Base-by-base conservation (phyloP, 2,113 vertebrate genomes). In the Trichomycterus rosablanca region DNA sequence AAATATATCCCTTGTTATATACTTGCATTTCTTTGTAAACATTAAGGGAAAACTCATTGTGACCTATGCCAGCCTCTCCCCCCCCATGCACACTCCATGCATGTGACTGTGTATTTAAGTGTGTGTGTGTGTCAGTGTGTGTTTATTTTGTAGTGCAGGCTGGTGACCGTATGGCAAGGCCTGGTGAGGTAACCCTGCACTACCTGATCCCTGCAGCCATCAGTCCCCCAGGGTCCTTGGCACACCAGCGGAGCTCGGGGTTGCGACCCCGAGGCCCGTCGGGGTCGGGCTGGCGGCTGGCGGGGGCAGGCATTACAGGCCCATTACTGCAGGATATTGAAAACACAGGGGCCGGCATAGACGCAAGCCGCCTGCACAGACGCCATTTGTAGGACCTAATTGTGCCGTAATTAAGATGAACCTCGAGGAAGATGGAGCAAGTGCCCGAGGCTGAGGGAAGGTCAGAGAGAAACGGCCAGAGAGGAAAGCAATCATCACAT, bases 321-420 rank as follows among this genome's bases (percentile, higher is more conserved):
- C 88, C 81, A 83, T 90, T 89, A 88, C 80, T 77, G 83, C 83
- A 89, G 90, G 90, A 92, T 92, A 92, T 92, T 91, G 84, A 84
- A 93, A 92, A 91, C 89, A 91, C 83, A 50, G 67, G 79, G 66
- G 61, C 63, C 54, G 14, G 72, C 35, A 51, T 68, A 44, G 77
- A 76, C 76, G 57, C 67, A 68, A 66, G 74, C 66, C 61, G 74
- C 43, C 80, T 81, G 60, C 57, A 22, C 64, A 81, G 82, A 87
- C 87, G 88, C 87, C 84, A 80, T 82, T 80, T 77, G 68, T 81
- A 80, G 63, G 77, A 67, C 81, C 74, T 80, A 82, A 85, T 81
- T 78, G 72, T 75, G 43, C 81, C 54, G 81, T 84, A 81, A 81
- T 82, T 76, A 80, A 75, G 77, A 85, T 75, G 71, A 79, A 81